These are phyloP conservation scores for Platerodrilus igneus DNA, from an alignment of 2,888 invertebrate species.

Conservation along the genomic window DNA sequence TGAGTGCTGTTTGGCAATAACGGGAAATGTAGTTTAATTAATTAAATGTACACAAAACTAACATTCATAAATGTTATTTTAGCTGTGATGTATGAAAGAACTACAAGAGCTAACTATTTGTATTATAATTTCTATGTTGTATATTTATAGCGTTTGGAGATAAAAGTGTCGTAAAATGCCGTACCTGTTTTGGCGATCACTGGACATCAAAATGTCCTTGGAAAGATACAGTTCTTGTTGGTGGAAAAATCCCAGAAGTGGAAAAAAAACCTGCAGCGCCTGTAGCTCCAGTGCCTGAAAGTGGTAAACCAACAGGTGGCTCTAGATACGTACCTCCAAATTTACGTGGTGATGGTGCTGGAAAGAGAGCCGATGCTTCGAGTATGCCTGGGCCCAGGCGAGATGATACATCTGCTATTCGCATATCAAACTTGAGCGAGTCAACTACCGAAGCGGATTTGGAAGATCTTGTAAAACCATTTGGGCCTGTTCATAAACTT, in stretches of 20 bases:
- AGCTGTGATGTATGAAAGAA: not conserved
- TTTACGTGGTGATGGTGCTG: constrained; percentile 81
- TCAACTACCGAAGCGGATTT: constrained; percentile 93
- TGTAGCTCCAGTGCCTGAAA: constrained; percentile 24
- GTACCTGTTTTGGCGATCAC: constrained; percentile 92
- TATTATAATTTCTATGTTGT: constrained; percentile 5
- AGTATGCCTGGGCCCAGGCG: constrained; percentile 41
- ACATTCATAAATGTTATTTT: too few relatives aligned
- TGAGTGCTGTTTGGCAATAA: too few relatives aligned
- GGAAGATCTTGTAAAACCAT: constrained; percentile 90
- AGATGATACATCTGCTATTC: constrained; percentile 86
- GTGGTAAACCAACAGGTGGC: constrained; percentile 46
- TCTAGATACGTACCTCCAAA: constrained; percentile 86
- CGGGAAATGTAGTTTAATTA: too few relatives aligned
- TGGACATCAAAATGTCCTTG: constrained; percentile 98
- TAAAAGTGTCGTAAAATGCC: constrained; percentile 76
- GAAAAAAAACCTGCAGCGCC: constrained; percentile 44
- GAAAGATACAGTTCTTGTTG: constrained; percentile 81
- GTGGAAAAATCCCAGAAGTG: constrained; percentile 57
- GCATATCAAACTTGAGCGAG: constrained; percentile 95
- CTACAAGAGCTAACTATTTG: constrained; percentile 2
- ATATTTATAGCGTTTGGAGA: constrained; percentile 44
- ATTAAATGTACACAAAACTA: too few relatives aligned
- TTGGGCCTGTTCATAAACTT: constrained; percentile 89
- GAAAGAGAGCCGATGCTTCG: constrained; percentile 59